Conservation (phyloP, 1,140 invertebrate genomes). For the Ceratoteleas bidentatus region DNA sequence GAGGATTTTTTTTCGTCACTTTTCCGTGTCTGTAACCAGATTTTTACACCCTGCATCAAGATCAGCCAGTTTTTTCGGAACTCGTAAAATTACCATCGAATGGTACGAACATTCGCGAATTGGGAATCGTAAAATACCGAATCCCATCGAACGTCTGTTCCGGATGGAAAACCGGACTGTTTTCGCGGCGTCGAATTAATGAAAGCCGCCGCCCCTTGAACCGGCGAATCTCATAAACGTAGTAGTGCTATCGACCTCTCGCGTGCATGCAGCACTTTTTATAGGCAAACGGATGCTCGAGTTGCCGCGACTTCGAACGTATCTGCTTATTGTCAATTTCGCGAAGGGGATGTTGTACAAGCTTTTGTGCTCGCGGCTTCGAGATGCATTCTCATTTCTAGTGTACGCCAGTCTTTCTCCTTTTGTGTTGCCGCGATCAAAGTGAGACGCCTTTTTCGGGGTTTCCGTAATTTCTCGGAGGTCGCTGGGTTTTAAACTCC, state of each 20-base stretch:
- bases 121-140: not conserved
- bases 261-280: constrained; percentile 21
- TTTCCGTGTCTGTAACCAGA: too few relatives aligned
- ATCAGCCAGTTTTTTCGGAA: too few relatives aligned
- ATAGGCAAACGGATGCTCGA: constrained; percentile 19
- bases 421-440: constrained; percentile 24
- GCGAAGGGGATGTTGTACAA: constrained; percentile 22
- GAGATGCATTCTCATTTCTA: constrained; percentile 10
- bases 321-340: constrained; percentile 52
- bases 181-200: constrained; percentile 9
- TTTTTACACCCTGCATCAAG: too few relatives aligned
- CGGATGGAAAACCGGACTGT: constrained; percentile 6
- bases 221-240: constrained; percentile 27
- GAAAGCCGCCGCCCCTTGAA: constrained; percentile 15
- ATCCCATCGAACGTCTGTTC: not conserved
- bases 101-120: too few relatives aligned
- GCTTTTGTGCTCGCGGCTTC: not conserved
- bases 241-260: constrained; percentile 25
- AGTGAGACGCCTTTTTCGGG: not conserved
- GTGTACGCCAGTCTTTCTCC: constrained; percentile 1
- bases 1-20: too few relatives aligned
- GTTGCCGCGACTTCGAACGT: constrained; percentile 11
- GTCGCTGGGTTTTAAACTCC: too few relatives aligned
- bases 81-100: too few relatives aligned
- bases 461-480: constrained; percentile 5